Percentiles rank a stretch among this genome's conserved stretches.
phyloP scores from a whole-genome alignment of 1,140 invertebrate genomes.

The Pollicipes pollicipes region DNA sequence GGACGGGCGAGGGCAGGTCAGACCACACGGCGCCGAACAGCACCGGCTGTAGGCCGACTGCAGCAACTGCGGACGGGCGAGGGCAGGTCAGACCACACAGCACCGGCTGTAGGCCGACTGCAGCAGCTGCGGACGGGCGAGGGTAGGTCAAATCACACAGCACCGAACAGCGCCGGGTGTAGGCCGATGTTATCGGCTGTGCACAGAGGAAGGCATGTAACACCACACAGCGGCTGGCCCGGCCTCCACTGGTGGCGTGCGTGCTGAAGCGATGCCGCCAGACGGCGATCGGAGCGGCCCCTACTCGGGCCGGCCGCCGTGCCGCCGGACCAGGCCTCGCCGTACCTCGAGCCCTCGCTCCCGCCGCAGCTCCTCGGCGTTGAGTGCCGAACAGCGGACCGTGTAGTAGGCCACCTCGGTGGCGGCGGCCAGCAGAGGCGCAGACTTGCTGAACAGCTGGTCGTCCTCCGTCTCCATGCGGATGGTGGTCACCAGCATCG shows the following conservation, averaged over 20 bases:
- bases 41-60: constrained; percentile 78
- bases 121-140: constrained; percentile 53
- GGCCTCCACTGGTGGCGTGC: too few species aligned
- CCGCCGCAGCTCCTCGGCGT: constrained; percentile 88
- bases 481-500: constrained; percentile 91
- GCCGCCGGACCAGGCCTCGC: too few species aligned
- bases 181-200: constrained; percentile 64
- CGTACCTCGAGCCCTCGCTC: constrained; percentile 35
- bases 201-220: too few species aligned
- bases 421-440: constrained; percentile 68
- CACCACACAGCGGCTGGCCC: too few species aligned
- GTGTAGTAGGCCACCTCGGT: constrained; percentile 92
- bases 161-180: constrained; percentile 76
- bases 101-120: constrained; percentile 78
- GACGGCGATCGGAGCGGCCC: too few species aligned
- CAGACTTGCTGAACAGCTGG: constrained; percentile 72
- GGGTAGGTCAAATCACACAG: too few species aligned
- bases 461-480: constrained; percentile 84
- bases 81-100: too few species aligned
- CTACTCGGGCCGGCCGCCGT: too few species aligned
- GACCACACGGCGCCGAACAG: constrained; percentile 72
- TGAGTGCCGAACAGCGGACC: constrained; percentile 86
- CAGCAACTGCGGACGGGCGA: constrained; percentile 53
- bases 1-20: too few species aligned
- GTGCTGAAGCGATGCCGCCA: too few species aligned